Base-by-base conservation (phyloP, 2,888 invertebrate species). In the Ophion costatus region DNA sequence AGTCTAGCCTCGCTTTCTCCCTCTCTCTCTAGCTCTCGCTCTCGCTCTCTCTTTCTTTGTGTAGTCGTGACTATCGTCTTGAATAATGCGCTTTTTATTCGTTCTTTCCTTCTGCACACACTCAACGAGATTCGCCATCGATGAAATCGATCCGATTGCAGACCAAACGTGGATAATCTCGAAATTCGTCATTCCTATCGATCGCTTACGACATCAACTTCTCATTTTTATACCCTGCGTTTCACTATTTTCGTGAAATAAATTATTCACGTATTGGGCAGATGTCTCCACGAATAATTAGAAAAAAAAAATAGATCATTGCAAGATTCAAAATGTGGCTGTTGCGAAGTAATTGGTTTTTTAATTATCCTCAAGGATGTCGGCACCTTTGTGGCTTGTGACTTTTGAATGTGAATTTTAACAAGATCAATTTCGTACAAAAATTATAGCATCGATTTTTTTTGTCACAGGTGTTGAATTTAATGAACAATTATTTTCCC, bases 1-100 rank as follows among this genome's bases (percentile, higher is more conserved):
- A 42, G 22, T 69, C 56, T 56, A 64, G 17, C 29, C 71, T 45
- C 61, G n/a, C 20, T 63, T 4, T n/a, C 3, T 3, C 17, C 17
- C 63, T 20, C 3, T 42, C 22, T 14, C 64, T 63, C 64, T 24
- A n/a, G n/a, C n/a, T n/a, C n/a, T n/a, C n/a, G n/a, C 29, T 38
- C 20, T 29, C 42, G 57, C 29, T 42, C 22, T 9, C 11, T 45
- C 45, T 45, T 45, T 10, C 29, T 29, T 2, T 38, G 51, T n/a
- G n/a, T n/a, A n/a, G n/a, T 17, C 51, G 51, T 51, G 51, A 51
- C 51, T 51, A 51, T 51, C 51, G 51, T 51, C 51, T 51, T 76
- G 80, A 83, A 80, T 83, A 80, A 83, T 83, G 75, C 66, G 67
- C 45, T 80, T 74, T 74, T 64, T 63, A 61, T 75, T 51, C 14